These are phyloP conservation scores for Litoditis marina DNA, from an alignment of 2,888 invertebrate genomes.

Conservation along the genomic window DNA sequence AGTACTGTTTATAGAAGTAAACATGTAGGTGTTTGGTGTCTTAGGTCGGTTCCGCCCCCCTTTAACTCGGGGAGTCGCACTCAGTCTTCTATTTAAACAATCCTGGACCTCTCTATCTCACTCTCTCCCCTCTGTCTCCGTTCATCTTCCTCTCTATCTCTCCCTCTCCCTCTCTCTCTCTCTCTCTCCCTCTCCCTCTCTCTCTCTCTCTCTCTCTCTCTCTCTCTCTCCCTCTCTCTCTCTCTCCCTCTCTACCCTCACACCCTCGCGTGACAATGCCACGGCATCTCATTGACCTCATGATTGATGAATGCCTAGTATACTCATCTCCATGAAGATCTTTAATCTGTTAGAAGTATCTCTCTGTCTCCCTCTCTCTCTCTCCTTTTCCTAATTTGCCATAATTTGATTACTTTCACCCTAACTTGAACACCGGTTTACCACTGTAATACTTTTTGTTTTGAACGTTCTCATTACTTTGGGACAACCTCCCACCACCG, in stretches of 20 bases:
- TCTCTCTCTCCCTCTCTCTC: background rate
- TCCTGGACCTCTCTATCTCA: background rate
- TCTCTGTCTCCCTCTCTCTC: background rate
- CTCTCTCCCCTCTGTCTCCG: background rate
- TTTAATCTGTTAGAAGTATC: too few relatives aligned
- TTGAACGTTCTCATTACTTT: background rate
- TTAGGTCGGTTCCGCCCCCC: too few relatives aligned
- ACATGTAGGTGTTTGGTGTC: too few relatives aligned
- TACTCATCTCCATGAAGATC: too few relatives aligned
- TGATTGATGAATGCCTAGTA: too few relatives aligned
- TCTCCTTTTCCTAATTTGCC: background rate
- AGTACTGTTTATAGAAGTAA: too few relatives aligned
- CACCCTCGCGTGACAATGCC: too few relatives aligned
- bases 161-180: background rate
- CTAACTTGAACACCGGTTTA: too few relatives aligned
- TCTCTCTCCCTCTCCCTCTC: background rate
- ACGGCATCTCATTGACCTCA: too few relatives aligned
- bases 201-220: constrained; percentile 4
- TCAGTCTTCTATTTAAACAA: too few relatives aligned
- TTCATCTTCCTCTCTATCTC: background rate
- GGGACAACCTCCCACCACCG: too few relatives aligned
- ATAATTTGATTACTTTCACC: background rate
- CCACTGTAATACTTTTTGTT: background rate
- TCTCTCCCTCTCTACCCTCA: background rate
- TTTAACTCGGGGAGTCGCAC: too few relatives aligned